phyloP scores from a whole-genome alignment of 2,888 invertebrate species.

The Danaus chrysippus region DNA sequence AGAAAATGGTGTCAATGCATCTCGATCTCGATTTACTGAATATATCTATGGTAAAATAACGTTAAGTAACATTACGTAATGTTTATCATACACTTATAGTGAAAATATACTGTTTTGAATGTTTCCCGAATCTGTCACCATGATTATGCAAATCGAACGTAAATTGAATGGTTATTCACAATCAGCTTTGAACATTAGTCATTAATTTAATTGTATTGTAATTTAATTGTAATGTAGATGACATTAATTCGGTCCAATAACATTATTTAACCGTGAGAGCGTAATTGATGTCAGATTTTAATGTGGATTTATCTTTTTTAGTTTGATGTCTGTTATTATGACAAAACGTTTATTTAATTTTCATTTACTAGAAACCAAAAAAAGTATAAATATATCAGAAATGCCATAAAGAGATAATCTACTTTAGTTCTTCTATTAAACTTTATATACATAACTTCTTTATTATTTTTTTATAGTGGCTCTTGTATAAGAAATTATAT shows the following conservation, averaged over 20 bases:
- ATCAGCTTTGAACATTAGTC: slow-evolving; percentile 29
- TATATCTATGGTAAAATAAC: background rate
- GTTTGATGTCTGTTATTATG: slow-evolving; percentile 7
- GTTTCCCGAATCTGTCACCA: slow-evolving; percentile 10
- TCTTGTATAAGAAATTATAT: background rate
- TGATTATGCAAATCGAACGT: slow-evolving; percentile 16
- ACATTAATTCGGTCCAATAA: slow-evolving; percentile 29
- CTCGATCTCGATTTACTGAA: background rate
- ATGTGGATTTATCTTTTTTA: slow-evolving; percentile 19
- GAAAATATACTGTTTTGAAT: background rate
- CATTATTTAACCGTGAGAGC: slow-evolving; percentile 26
- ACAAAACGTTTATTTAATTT: slow-evolving; percentile 1
- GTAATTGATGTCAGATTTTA: slow-evolving; percentile 28
- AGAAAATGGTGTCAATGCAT: too few relatives aligned
- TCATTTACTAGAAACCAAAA: too few relatives aligned
- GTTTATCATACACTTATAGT: background rate
- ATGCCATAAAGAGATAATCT: too few relatives aligned
- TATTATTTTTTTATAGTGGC: background rate
- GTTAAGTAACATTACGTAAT: background rate
- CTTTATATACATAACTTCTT: too few relatives aligned
- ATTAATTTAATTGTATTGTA: too few relatives aligned
- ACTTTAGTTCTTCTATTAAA: too few relatives aligned
- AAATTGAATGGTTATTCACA: slow-evolving; percentile 31
- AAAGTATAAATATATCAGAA: too few relatives aligned
- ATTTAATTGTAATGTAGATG: slow-evolving; percentile 32